Percentiles rank a stretch among this genome's conserved stretches.
Evolutionary conservation across 2,797 vertebrate genomes (phyloP).

Genomic region (Myripristis jacobus): DNA sequence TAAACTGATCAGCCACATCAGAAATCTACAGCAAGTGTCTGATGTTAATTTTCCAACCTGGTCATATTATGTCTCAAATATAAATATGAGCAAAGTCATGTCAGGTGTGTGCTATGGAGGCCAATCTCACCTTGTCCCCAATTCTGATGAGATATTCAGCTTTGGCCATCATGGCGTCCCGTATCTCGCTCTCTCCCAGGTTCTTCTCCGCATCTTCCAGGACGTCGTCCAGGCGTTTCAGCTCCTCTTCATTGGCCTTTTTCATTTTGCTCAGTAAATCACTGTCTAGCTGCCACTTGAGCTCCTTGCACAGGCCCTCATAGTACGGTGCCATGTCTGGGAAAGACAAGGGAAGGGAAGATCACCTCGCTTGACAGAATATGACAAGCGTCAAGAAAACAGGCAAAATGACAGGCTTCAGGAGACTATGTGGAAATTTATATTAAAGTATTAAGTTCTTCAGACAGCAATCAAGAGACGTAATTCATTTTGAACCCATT

Average conservation of each 20-base stretch:
- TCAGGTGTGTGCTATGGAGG: background rate
- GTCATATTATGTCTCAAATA: background rate
- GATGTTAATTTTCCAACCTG: background rate
- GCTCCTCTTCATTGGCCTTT: slow-evolving; percentile 94
- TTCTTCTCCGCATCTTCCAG: slow-evolving; percentile 97
- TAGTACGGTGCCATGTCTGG: slow-evolving; percentile 98
- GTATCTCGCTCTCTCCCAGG: slow-evolving; percentile 96
- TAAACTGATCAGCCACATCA: background rate
- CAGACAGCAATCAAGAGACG: too few relatives aligned
- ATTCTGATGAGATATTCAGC: slow-evolving; percentile 97
- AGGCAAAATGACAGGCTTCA: too few relatives aligned
- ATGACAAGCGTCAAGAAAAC: background rate
- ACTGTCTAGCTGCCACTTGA: slow-evolving; percentile 92
- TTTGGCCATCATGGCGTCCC: slow-evolving; percentile 98
- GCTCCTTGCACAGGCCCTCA: slow-evolving; percentile 92
- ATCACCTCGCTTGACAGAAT: background rate
- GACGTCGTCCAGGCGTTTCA: slow-evolving; percentile 92
- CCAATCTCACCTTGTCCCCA: slow-evolving; percentile 90
- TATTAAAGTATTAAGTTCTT: too few relatives aligned
- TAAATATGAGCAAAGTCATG: background rate
- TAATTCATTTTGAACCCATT: too few relatives aligned
- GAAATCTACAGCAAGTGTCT: background rate
- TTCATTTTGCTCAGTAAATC: slow-evolving; percentile 95
- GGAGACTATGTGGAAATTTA: too few relatives aligned
- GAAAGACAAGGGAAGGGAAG: slow-evolving; percentile 15